Percentiles rank a stretch among this genome's conserved stretches.
phyloP scores from a whole-genome alignment of 2,797 vertebrate species.

The Tamandua tetradactyla region DNA sequence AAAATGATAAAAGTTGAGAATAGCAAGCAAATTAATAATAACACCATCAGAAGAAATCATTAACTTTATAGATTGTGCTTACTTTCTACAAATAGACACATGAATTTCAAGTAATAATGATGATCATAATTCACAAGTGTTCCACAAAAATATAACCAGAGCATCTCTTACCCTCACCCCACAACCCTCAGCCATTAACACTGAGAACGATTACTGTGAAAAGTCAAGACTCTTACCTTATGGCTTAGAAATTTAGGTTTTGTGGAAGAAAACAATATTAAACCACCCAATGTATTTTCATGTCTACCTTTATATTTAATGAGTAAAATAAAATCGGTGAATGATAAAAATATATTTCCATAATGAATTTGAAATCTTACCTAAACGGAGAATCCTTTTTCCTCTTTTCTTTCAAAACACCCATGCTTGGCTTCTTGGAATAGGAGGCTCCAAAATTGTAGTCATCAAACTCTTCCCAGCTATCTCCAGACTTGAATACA shows the following conservation, averaged over 20 bases:
- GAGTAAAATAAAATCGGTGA: background rate
- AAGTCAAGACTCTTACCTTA: background rate
- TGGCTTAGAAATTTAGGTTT: background rate
- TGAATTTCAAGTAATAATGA: background rate
- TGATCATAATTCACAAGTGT: background rate
- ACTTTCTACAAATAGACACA: background rate
- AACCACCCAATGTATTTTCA: background rate
- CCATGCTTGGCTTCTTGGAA: constrained; percentile 94
- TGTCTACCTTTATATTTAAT: background rate
- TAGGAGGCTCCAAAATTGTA: constrained; percentile 89
- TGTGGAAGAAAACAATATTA: background rate
- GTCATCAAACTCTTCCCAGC: constrained; percentile 92
- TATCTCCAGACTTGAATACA: constrained; percentile 88
- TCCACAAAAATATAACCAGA: background rate
- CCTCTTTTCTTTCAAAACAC: constrained; percentile 87
- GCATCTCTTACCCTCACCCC: no score
- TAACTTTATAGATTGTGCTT: background rate
- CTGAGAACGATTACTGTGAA: background rate
- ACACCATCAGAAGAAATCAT: background rate
- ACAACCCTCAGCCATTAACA: background rate
- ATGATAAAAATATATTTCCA: background rate
- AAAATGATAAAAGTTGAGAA: background rate
- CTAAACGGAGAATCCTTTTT: constrained; percentile 84
- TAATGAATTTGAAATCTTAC: constrained; percentile 80
- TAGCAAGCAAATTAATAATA: background rate